Conservation (phyloP, 2,113 vertebrate genomes). For the Strix aluco region DNA sequence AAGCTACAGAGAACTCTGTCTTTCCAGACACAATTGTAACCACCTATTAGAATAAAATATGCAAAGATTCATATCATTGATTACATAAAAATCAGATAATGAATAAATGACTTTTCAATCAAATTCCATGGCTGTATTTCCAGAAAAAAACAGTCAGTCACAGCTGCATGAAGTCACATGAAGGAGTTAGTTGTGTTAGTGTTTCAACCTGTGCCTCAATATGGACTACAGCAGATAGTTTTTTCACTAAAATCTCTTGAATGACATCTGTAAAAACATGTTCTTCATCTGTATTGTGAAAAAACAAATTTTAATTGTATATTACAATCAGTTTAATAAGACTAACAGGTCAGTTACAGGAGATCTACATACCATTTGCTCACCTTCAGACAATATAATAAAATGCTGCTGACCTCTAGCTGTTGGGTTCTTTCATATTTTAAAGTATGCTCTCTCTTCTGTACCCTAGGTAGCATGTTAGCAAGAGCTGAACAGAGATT, state of each 20-base stretch:
- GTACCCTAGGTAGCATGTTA: neutral
- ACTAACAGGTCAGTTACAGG: neutral
- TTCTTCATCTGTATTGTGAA: neutral
- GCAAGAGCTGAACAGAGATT: neutral
- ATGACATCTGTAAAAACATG: neutral
- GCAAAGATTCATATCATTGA: neutral
- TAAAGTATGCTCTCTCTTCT: neutral
- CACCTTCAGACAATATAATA: neutral
- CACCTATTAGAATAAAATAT: conserved; percentile 30
- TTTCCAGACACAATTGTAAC: neutral
- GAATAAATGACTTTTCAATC: conserved; percentile 26
- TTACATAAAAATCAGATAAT: conserved; percentile 5
- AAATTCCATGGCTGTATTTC: neutral
- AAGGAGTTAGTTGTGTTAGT: neutral
- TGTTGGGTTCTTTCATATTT: neutral
- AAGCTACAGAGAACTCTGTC: neutral
- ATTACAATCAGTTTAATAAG: neutral
- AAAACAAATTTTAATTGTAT: neutral
- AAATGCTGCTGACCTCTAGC: neutral
- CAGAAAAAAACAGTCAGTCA: neutral
- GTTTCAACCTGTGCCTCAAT: neutral
- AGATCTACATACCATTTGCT: neutral
- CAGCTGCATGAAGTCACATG: neutral
- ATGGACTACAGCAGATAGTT: neutral
- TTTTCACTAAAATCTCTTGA: neutral